Base-by-base conservation (phyloP, 2,797 vertebrate species). In the Telmatherina bonti region DNA sequence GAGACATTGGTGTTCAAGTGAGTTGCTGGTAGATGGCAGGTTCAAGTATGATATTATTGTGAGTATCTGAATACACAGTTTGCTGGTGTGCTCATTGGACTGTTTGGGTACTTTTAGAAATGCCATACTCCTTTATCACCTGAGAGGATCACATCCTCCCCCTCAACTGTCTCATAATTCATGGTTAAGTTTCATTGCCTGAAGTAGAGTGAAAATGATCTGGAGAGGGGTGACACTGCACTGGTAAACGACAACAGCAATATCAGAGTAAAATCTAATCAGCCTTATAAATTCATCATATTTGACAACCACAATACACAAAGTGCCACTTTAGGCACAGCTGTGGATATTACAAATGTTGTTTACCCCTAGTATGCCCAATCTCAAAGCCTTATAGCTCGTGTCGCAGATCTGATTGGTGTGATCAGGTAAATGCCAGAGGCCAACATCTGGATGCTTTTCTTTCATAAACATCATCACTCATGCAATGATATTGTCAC, bases 241-340 rank as follows among this genome's bases (percentile, higher is more conserved):
- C 59, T 60, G 45, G 74, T 52, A 71, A 82, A 78, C 55, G 52
- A 22, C 57, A 51, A 59, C 70, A 83, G 64, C 71, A 55, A 57
- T 56, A 53, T 41, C 9, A 11, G 64, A 72, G 54, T 49, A 65
- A 78, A 81, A 84, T 72, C 31, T 29, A 74, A 88, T 82, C 72
- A 75, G 43, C 53, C 57, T 68, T 55, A 75, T 65, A 20, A 81
- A 85, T 81, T 83, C 27, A 72, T 89, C 73, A 66, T 68, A 62
- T 66, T 70, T 83, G 62, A 85, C 79, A 79, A 70, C 54, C 67
- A 51, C 22, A 63, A 72, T 61, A 24, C 31, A 58, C 55, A 29
- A 5, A 51, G 41, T 47, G 27, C 33, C 27, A 70, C 83, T 79
- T 0, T 61, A 79, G 74, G 72, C 72, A 66, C 24, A 66, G 7